Percentiles rank a stretch among this genome's conserved stretches.
phyloP scores from a whole-genome alignment of 2,888 invertebrate species.

The Myopa testacea region DNA sequence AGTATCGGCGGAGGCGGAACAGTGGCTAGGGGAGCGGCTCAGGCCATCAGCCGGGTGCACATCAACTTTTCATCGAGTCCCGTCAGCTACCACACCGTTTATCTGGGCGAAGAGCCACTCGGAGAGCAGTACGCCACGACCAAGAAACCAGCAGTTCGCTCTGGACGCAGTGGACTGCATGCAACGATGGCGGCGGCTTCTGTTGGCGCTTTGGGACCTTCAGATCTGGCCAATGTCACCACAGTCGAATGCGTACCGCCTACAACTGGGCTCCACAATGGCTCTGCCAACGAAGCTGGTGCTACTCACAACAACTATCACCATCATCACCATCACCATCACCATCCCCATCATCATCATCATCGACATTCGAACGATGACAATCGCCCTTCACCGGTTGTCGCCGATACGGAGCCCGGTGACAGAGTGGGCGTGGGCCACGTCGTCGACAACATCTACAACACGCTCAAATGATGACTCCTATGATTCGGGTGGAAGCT shows the following conservation, averaged over 20 bases:
- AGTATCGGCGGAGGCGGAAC: constrained; percentile 20
- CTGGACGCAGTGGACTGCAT: constrained; percentile 11
- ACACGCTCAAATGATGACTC: constrained; percentile 69
- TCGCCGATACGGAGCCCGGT: constrained; percentile 46
- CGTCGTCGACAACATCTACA: constrained; percentile 66
- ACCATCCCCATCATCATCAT: constrained; percentile 30
- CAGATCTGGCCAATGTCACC: constrained; percentile 27
- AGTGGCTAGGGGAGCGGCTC: constrained; percentile 50
- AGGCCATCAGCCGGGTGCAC: constrained; percentile 64
- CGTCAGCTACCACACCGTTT: constrained; percentile 62
- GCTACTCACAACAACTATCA: neutral
- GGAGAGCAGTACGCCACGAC: constrained; percentile 54
- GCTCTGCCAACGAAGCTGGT: neutral
- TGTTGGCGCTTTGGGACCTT: neutral
- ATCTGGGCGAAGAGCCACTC: constrained; percentile 60
- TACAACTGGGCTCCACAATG: neutral
- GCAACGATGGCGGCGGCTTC: neutral
- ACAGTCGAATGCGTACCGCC: constrained; percentile 25
- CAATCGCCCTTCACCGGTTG: constrained; percentile 54
- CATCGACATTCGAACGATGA: constrained; percentile 31
- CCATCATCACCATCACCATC: neutral
- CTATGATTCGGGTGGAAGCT: constrained; percentile 65
- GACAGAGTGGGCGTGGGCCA: constrained; percentile 50
- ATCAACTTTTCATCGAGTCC: constrained; percentile 63
- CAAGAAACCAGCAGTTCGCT: constrained; percentile 16